phyloP scores from a whole-genome alignment of 2,113 vertebrate genomes.

The Romanogobio albipinnatus region DNA sequence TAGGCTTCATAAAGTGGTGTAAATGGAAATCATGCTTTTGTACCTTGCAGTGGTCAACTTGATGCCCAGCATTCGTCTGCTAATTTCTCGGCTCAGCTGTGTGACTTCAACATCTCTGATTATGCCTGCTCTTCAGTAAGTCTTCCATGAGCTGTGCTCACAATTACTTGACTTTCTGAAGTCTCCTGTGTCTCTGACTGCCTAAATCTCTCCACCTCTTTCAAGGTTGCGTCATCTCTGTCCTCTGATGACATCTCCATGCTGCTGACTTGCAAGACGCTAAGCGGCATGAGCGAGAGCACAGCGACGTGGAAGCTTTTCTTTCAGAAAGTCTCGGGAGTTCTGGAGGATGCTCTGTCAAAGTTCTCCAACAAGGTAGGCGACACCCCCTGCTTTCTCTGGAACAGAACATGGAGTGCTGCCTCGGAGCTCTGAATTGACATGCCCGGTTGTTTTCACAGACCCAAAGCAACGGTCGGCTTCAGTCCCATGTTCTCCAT shows the following conservation, averaged over 20 bases:
- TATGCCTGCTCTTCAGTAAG: conserved; percentile 63
- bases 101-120: conserved; percentile 53
- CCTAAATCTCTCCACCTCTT: not conserved
- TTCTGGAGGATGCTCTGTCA: conserved; percentile 57
- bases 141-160: not conserved
- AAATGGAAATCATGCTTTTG: not conserved
- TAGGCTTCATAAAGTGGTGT: not conserved
- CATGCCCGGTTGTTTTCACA: not conserved
- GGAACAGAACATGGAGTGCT: not conserved
- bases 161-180: not conserved
- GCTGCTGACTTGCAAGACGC: conserved; percentile 57
- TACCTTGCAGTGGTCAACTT: conserved; percentile 17
- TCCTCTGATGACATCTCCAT: conserved; percentile 49
- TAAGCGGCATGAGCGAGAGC: not conserved
- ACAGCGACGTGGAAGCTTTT: conserved; percentile 63
- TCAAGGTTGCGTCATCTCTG: conserved; percentile 42
- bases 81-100: conserved; percentile 22
- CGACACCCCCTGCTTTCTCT: not conserved
- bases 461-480: not conserved
- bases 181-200: not conserved
- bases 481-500: conserved; percentile 34
- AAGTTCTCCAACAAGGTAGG: conserved; percentile 48
- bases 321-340: conserved; percentile 52
- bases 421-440: not conserved
- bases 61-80: not conserved